phyloP scores from a whole-genome alignment of 2,113 vertebrate genomes.

The Pogona vitticeps region DNA sequence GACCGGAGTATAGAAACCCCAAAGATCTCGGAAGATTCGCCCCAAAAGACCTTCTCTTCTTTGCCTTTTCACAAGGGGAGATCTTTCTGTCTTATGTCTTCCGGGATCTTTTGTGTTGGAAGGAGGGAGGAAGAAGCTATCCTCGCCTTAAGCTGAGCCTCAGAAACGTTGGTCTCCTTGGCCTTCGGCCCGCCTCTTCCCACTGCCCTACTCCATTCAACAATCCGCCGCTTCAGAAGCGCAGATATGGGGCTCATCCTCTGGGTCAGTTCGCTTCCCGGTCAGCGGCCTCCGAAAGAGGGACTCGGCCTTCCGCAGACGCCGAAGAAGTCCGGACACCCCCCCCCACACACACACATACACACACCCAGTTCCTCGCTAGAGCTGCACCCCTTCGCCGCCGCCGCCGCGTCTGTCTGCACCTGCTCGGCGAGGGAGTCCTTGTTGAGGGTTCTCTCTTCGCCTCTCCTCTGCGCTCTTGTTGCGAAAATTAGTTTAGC shows the following conservation, averaged over 20 bases:
- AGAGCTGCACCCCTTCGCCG: not conserved
- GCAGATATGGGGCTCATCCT: too few species aligned
- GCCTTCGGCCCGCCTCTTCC: too few species aligned
- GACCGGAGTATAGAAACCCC: too few species aligned
- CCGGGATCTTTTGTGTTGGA: not conserved
- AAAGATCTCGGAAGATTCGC: too few species aligned
- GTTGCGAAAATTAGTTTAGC: conserved; percentile 40
- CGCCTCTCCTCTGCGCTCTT: not conserved
- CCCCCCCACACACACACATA: too few species aligned
- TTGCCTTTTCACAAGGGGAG: too few species aligned
- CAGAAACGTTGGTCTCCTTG: not conserved
- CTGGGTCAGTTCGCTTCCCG: too few species aligned
- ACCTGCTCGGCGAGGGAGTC: not conserved
- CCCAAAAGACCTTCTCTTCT: too few species aligned
- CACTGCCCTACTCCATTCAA: not conserved
- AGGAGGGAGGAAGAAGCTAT: not conserved
- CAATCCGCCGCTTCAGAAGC: not conserved
- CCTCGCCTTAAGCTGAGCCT: not conserved
- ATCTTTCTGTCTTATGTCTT: too few species aligned
- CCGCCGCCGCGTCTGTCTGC: not conserved
- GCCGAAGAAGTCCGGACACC: not conserved
- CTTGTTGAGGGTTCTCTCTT: not conserved
- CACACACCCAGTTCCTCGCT: not conserved
- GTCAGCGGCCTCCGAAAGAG: too few species aligned
- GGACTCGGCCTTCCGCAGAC: not conserved